Evolutionary conservation across 2,888 invertebrate genomes (phyloP), one percentile per base, ranked within the genome.

Genomic region (Epistrophe eligans): DNA sequence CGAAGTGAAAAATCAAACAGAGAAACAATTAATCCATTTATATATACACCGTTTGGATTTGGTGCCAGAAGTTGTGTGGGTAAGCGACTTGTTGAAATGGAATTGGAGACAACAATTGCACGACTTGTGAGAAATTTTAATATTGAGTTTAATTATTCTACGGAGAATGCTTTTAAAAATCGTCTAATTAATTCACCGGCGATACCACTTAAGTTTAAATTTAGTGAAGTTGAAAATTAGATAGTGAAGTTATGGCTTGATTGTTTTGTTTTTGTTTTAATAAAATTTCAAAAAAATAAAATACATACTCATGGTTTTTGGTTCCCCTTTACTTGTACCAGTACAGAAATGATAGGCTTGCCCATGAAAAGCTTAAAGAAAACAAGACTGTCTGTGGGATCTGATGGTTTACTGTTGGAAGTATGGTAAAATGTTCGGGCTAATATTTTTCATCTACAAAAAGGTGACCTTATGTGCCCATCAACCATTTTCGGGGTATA

Each of bases 51-150:
- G 0, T 96, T 96, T 91, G 95, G 96, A 1, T 95, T 94, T 89
- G 96, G 96, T 0, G 93, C 95, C 0, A 93, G 95, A 83, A 94
- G 94, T 77, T 96, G 96, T 90, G 94, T 95, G 84, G 96, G 96
- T 6, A 93, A 95, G 90, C 92, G 96, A 90, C 94, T 96, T 88
- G 96, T 96, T 0, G 95, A 96, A 90, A 92, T 96, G 84, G 96
- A 96, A 91, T 93, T 96, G 74, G 94, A 95, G 91, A 92, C 93
- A 17, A 88, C 88, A 3, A 50, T 90, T 28, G 89, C 89, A 0
- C 82, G 88, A 4, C 57, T 89, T 11, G 77, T 93, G 11, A 89
- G 91, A 45, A 91, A 92, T 77, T 93, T 92, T 38, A 24, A 89
- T 19, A 85, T 90, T 2, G 89, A 89, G 24, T 90, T 89, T 67